Base-by-base conservation (phyloP, 2,797 vertebrate species). In the Heliangelus exortis region DNA sequence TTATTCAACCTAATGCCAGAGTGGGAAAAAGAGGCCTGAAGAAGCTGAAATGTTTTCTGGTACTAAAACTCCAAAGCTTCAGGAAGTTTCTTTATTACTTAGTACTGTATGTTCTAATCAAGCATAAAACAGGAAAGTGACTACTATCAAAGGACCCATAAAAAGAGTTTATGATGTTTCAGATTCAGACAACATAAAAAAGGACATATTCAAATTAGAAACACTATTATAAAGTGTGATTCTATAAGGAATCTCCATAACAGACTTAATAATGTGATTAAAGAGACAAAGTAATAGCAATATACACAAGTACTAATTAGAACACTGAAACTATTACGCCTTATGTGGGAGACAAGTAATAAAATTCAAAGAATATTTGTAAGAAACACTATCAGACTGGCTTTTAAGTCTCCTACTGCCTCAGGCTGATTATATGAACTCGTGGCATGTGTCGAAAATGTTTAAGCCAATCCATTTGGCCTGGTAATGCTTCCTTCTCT, bases 131-230 rank as follows among this genome's bases (percentile, higher is more conserved):
- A 97, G 92, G 95, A 96, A 98, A 98, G 97, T 97, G 96, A 97
- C 93, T 97, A 97, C 96, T 98, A 98, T 98, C 98, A 98, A 98
- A 98, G 97, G 97, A 96, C 96, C 94, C 96, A 98, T 98, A 98
- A 98, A 98, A 97, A 97, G 96, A 97, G 97, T 98, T 98, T 98
- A 98, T 98, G 97, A 98, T 98, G 98, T 98, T 98, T 98, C 97
- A 97, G 97, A 98, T 97, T 97, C 97, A 97, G 97, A 97, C 97
- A 98, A 98, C 98, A 98, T 98, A 98, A 98, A 98, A 98, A 98
- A 97, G 96, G 97, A 97, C 97, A 98, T 98, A 98, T 98, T 98
- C 96, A 98, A 98, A 98, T 98, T 97, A 98, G 97, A 97, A 98
- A 96, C 97, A 97, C 97, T 97, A 97, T 98, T 98, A 98, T 97